Percentiles rank a stretch among this genome's conserved stretches.
phyloP scores from a whole-genome alignment of 2,888 invertebrate species.

The Agonopterix alstromeriana region DNA sequence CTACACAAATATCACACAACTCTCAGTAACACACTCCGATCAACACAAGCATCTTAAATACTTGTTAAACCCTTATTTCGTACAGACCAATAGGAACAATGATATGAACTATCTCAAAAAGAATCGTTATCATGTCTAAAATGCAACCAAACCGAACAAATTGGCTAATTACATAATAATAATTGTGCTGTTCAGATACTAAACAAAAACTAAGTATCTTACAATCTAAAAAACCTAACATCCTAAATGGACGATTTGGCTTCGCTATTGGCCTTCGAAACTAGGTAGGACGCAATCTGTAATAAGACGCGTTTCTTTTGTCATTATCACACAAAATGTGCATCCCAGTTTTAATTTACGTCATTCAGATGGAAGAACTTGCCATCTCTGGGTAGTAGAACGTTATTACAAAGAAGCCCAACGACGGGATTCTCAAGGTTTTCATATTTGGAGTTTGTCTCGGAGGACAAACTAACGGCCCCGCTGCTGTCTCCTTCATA shows the following conservation, averaged over 20 bases:
- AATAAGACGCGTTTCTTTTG: constrained; percentile 15
- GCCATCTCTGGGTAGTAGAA: constrained; percentile 45
- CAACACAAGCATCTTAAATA: constrained; percentile 14
- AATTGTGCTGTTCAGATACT: constrained; percentile 12
- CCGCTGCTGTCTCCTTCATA: constrained; percentile 68
- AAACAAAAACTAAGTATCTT: constrained; percentile 6
- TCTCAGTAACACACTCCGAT: constrained; percentile 6
- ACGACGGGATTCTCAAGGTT: constrained; percentile 70
- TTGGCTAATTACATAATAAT: constrained; percentile 5
- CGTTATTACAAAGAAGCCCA: constrained; percentile 56
- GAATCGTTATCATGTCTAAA: constrained; percentile 9
- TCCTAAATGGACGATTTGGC: constrained; percentile 34
- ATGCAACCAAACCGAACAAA: constrained; percentile 16
- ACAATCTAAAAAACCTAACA: constrained; percentile 21
- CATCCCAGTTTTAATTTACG: constrained; percentile 28
- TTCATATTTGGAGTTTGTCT: constrained; percentile 67
- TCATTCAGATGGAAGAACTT: constrained; percentile 59
- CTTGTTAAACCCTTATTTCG: constrained; percentile 24
- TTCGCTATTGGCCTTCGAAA: constrained; percentile 51
- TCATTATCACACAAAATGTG: constrained; percentile 12
- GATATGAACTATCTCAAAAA: constrained; percentile 16
- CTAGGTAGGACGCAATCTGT: constrained; percentile 28
- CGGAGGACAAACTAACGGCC: constrained; percentile 64
- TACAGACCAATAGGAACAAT: constrained; percentile 44
- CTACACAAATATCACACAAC: constrained; percentile 57